Base-by-base conservation (phyloP, 2,113 vertebrate species). In the Mungos mungo region DNA sequence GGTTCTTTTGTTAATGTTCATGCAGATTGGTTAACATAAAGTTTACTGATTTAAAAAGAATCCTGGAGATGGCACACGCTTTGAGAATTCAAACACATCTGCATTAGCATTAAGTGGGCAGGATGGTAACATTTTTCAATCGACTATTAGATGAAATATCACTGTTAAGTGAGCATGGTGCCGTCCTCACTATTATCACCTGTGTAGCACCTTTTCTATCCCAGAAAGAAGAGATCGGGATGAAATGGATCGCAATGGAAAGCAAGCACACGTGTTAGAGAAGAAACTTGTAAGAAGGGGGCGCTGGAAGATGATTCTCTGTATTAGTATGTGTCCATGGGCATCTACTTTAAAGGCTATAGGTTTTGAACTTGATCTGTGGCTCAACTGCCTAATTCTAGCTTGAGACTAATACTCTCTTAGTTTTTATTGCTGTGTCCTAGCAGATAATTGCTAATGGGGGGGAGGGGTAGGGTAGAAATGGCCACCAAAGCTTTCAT, bases 1-100 rank as follows among this genome's bases (percentile, higher is more conserved):
- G 29, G 45, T 92, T 19, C 19, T 90, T 92, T 66, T 50, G 47
- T 71, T 90, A 92, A 93, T 81, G 82, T 94, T 94, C 52, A 90
- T 93, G 65, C 57, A 77, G 92, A 85, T 27, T 90, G 31, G 74
- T 80, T 71, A 93, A 50, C 76, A 77, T 88, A 92, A 90, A 60
- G 81, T 76, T 95, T 93, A 90, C 66, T 41, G 76, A 88, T 93
- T 90, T 87, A 57, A 81, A 50, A 94, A 94, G 76, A 77, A 52
- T 38, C 14, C 35, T 63, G 85, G 41, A 92, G 31, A 95, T 14
- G 0, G 8, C 13, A 16, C 5, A 19, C 7, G 6, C 76, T 85
- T 93, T 80, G 69, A 81, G 63, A 60, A 68, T 90, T 92, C 77
- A 71, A 84, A 90, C 71, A 57, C 12, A 71, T n/a, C 54, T 84